These are phyloP conservation scores for Drosophila anomalata DNA, from an alignment of 2,888 invertebrate species.

Conservation along the genomic window DNA sequence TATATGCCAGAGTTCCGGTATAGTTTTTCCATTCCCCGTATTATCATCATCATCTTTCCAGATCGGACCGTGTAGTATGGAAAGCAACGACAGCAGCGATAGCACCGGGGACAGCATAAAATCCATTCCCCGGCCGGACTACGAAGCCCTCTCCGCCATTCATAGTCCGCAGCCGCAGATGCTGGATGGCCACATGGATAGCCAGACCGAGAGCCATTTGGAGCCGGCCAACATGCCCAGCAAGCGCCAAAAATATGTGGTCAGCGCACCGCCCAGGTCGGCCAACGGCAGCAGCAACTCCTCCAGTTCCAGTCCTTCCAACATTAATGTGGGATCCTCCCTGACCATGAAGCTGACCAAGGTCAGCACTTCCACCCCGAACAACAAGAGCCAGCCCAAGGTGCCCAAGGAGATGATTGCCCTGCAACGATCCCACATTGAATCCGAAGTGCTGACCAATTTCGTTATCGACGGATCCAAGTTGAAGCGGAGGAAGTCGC, in stretches of 20 bases:
- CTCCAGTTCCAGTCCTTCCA: constrained; percentile 50
- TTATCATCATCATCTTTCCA: background rate
- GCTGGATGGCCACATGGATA: constrained; percentile 28
- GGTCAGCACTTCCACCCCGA: constrained; percentile 53
- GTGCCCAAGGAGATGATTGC: constrained; percentile 87
- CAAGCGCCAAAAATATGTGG: constrained; percentile 65
- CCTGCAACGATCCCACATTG: constrained; percentile 88
- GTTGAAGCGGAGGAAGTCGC: constrained; percentile 81
- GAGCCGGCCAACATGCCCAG: constrained; percentile 44
- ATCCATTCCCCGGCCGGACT: constrained; percentile 80
- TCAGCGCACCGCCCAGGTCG: constrained; percentile 61
- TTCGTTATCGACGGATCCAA: constrained; percentile 85
- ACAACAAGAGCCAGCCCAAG: constrained; percentile 60
- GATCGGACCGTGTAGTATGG: constrained; percentile 37
- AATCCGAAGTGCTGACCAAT: constrained; percentile 88
- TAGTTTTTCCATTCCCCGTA: background rate
- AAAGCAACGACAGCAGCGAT: constrained; percentile 58
- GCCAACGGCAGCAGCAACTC: constrained; percentile 60
- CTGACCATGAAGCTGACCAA: constrained; percentile 72
- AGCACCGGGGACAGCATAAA: constrained; percentile 70
- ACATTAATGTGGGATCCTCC: constrained; percentile 46
- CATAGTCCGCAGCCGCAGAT: constrained; percentile 59
- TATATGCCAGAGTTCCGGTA: background rate
- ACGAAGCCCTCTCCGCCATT: constrained; percentile 69
- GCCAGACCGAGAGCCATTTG: constrained; percentile 23